phyloP scores from a whole-genome alignment of 2,797 vertebrate species.

The Hydrophis major region DNA sequence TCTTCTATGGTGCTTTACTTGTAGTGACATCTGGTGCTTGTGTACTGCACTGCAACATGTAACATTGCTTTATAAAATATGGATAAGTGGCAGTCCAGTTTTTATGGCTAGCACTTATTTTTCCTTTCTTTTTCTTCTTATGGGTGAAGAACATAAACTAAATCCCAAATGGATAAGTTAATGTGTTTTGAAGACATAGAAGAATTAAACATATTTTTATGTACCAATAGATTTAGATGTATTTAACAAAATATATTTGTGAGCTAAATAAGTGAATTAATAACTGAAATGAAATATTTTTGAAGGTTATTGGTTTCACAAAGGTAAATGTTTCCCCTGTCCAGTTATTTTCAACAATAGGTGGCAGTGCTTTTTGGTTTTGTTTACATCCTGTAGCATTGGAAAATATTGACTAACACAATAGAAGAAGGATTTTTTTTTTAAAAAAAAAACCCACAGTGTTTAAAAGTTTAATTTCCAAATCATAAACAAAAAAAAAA shows the following conservation, averaged over 20 bases:
- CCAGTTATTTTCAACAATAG: background rate
- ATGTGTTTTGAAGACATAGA: fast-evolving
- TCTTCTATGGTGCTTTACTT: background rate
- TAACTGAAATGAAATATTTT: slow-evolving; percentile 15
- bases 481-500: background rate
- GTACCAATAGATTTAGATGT: background rate
- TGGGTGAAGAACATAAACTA: background rate
- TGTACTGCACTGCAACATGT: background rate
- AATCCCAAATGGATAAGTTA: background rate
- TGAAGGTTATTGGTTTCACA: background rate
- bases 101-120: background rate
- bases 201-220: background rate
- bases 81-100: background rate
- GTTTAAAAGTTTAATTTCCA: background rate
- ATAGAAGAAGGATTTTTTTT: background rate
- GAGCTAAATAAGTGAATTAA: background rate
- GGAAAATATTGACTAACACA: background rate
- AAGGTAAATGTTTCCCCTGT: no score
- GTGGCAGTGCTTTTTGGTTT: background rate
- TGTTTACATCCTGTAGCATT: background rate
- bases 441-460: background rate
- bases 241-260: background rate
- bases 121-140: background rate
- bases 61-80: fast-evolving
- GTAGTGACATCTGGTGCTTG: slow-evolving; percentile 4